Conservation (phyloP, 2,888 invertebrate species). For the Dolichopus griseipennis region DNA sequence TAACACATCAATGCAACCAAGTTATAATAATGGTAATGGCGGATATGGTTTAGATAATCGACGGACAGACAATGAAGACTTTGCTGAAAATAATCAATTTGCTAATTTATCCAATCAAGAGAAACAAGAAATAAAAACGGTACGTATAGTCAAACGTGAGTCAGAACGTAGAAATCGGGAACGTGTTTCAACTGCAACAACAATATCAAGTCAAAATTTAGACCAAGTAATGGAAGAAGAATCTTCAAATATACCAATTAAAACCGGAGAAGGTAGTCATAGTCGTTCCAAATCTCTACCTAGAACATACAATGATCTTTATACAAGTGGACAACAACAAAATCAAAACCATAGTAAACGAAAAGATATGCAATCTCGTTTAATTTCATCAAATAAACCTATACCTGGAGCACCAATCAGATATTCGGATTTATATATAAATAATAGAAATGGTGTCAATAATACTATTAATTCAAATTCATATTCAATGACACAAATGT, state of each 20-base stretch:
- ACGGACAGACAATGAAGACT: conserved; percentile 41
- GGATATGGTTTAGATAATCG: conserved; percentile 29
- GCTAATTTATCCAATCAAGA: conserved; percentile 63
- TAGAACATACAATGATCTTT: conserved; percentile 33
- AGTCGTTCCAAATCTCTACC: conserved; percentile 49
- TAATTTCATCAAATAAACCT: conserved; percentile 18
- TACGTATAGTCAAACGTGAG: conserved; percentile 85
- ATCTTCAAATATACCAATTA: conserved; percentile 14
- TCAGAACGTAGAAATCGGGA: conserved; percentile 78
- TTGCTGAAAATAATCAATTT: conserved; percentile 38
- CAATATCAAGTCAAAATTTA: conserved; percentile 39
- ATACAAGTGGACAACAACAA: conserved; percentile 12
- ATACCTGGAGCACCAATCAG: conserved; percentile 14
- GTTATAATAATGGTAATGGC: conserved; percentile 28
- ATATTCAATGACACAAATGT: conserved; percentile 27
- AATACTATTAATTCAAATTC: not conserved
- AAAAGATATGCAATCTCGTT: not conserved
- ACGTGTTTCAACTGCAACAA: conserved; percentile 44
- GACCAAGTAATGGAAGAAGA: conserved; percentile 42
- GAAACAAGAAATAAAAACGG: conserved; percentile 85
- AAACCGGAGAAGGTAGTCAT: conserved; percentile 29
- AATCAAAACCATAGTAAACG: not conserved
- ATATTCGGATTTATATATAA: conserved; percentile 28
- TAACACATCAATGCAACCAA: conserved; percentile 22
- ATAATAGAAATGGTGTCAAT: conserved; percentile 8